Percentiles rank a stretch among this genome's conserved stretches.
phyloP scores from a whole-genome alignment of 2,797 vertebrate species.

The Xiphophorus birchmanni region DNA sequence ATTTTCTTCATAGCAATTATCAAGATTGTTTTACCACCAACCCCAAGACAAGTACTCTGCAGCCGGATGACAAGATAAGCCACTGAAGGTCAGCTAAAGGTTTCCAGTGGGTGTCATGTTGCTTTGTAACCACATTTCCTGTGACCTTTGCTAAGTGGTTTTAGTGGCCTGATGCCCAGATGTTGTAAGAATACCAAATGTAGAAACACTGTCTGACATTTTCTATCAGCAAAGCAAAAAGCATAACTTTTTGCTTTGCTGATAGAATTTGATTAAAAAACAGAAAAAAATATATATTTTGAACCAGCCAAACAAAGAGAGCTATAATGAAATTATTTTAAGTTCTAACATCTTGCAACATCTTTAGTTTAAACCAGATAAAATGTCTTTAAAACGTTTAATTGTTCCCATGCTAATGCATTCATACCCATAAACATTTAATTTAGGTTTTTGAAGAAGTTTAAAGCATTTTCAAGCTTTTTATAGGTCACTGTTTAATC shows the following conservation, averaged over 20 bases:
- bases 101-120: slow-evolving; percentile 22
- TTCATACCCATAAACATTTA: not conserved
- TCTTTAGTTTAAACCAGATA: not conserved
- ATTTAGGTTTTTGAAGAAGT: not conserved
- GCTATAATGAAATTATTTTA: not conserved
- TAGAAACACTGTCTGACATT: slow-evolving; percentile 9
- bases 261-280: not conserved
- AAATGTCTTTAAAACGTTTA: not conserved
- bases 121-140: slow-evolving; percentile 37
- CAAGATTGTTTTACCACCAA: slow-evolving; percentile 23
- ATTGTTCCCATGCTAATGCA: not conserved
- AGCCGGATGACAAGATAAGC: slow-evolving; percentile 35
- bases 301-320: not conserved
- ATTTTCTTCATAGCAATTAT: slow-evolving; percentile 9
- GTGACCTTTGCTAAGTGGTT: slow-evolving; percentile 35
- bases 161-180: slow-evolving; percentile 26
- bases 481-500: not conserved
- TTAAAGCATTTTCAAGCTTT: not conserved
- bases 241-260: not conserved
- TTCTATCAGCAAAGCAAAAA: not conserved
- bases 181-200: slow-evolving; percentile 31
- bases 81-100: slow-evolving; percentile 27
- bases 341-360: not conserved
- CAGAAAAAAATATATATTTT: not conserved
- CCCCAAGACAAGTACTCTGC: not conserved